A percentile compares a stretch with the other conserved stretches of the same genome.
phyloP scores from a whole-genome alignment of 2,113 vertebrate species.

The Periophthalmodon schlosseri region DNA sequence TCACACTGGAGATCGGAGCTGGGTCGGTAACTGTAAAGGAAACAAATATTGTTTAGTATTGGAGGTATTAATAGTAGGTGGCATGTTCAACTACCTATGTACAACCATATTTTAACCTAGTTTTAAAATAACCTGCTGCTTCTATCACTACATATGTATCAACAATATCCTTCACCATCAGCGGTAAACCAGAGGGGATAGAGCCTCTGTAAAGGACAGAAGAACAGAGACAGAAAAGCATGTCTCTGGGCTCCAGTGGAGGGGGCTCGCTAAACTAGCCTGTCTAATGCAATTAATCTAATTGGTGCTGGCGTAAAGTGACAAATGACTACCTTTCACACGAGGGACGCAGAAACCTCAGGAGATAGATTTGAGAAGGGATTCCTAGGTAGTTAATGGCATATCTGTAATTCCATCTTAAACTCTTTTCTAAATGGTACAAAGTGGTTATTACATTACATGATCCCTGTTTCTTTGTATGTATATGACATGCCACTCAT shows the following conservation, averaged over 20 bases:
- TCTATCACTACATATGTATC: constrained; percentile 30
- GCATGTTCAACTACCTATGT: constrained; percentile 10
- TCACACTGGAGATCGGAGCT: constrained; percentile 29
- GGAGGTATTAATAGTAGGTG: constrained; percentile 4
- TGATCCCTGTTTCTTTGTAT: constrained; percentile 34
- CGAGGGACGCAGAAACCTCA: constrained; percentile 71
- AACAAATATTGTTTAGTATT: background rate
- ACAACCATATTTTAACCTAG: constrained; percentile 5
- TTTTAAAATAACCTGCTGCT: constrained; percentile 17
- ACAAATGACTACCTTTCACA: constrained; percentile 96
- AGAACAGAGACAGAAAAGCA: constrained; percentile 78
- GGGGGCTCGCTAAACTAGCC: constrained; percentile 86
- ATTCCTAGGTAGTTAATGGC: constrained; percentile 67
- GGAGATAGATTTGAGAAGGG: constrained; percentile 61
- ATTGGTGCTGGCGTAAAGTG: constrained; percentile 89
- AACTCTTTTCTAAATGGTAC: constrained; percentile 48
- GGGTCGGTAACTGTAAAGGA: constrained; percentile 2
- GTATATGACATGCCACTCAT: constrained; percentile 17
- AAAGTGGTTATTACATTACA: constrained; percentile 35
- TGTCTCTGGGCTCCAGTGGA: constrained; percentile 86
- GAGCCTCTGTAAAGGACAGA: constrained; percentile 58
- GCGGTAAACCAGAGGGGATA: constrained; percentile 44
- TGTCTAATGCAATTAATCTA: constrained; percentile 95
- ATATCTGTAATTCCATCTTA: constrained; percentile 59
- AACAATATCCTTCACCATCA: constrained; percentile 58